Percentiles rank a stretch among this genome's conserved stretches.
phyloP scores from a whole-genome alignment of 2,113 vertebrate genomes.

The Romanogobio albipinnatus region DNA sequence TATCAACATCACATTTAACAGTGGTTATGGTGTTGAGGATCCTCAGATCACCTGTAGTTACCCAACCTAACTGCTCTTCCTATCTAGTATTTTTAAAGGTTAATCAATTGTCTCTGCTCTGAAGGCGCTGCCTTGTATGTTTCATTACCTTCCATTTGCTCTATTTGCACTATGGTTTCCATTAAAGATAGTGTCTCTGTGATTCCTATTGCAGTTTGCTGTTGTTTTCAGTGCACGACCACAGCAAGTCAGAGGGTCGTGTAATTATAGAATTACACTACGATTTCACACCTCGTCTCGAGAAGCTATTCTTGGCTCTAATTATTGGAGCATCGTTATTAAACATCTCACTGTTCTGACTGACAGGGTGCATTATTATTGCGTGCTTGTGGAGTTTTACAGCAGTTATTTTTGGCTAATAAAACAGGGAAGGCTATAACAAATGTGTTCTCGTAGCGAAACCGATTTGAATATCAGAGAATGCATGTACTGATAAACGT shows the following conservation, averaged over 20 bases:
- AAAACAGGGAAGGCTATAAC: background rate
- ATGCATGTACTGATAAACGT: background rate
- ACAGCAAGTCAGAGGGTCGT: constrained; percentile 30
- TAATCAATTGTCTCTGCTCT: constrained; percentile 15
- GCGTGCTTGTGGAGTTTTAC: constrained; percentile 7
- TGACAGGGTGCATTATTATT: constrained; percentile 24
- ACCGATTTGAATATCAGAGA: background rate
- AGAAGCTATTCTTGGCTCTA: constrained; percentile 18
- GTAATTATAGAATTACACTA: constrained; percentile 37
- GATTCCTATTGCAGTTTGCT: background rate
- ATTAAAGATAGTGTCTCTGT: background rate
- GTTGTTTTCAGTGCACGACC: constrained; percentile 22
- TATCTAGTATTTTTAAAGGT: constrained; percentile 8
- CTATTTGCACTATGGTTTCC: background rate
- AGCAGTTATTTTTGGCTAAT: constrained; percentile 19
- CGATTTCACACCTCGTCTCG: constrained; percentile 30
- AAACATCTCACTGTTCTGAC: constrained; percentile 32
- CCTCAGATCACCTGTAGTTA: constrained; percentile 41
- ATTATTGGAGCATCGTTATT: constrained; percentile 28
- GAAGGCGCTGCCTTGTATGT: background rate
- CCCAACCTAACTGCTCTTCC: background rate
- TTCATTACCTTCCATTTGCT: constrained; percentile 8
- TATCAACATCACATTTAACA: constrained; percentile 46
- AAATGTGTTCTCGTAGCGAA: background rate
- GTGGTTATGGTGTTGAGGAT: constrained; percentile 19